Percentiles rank a stretch among this genome's conserved stretches.
phyloP scores from a whole-genome alignment of 2,113 vertebrate species.

The Mesocricetus auratus region DNA sequence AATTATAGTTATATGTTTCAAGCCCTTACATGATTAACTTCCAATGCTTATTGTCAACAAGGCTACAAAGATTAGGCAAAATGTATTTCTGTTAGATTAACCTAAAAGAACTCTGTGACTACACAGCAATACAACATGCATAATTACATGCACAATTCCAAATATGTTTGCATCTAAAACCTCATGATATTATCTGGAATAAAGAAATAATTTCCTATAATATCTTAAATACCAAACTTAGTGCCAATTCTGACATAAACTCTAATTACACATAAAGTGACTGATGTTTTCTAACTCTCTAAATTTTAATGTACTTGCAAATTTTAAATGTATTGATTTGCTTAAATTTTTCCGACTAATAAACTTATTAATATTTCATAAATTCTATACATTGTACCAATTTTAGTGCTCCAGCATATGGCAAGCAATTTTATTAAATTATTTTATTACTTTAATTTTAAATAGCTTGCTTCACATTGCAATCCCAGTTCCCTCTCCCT shows the following conservation, averaged over 20 bases:
- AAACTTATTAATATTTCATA: background rate
- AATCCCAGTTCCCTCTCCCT: too few relatives aligned
- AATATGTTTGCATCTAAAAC: background rate
- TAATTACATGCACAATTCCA: background rate
- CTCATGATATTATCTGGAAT: background rate
- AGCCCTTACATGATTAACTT: background rate
- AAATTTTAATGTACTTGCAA: background rate
- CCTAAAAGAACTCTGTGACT: background rate
- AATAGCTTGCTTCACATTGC: too few relatives aligned
- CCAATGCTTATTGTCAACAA: background rate
- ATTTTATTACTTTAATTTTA: too few relatives aligned
- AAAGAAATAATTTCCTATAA: background rate
- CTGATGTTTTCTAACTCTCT: background rate
- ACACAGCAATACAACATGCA: background rate
- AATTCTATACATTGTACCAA: background rate
- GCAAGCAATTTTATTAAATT: background rate
- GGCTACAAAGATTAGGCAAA: background rate
- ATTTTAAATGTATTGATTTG: background rate
- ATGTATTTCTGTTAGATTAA: background rate
- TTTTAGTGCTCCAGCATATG: background rate
- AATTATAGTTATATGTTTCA: conserved; percentile 34
- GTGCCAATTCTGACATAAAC: background rate
- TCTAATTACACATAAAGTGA: background rate
- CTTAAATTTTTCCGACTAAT: background rate
- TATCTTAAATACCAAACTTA: background rate